Evolutionary conservation across 2,113 vertebrate genomes (phyloP).

Genomic region (Sphaerodactylus townsendi): DNA sequence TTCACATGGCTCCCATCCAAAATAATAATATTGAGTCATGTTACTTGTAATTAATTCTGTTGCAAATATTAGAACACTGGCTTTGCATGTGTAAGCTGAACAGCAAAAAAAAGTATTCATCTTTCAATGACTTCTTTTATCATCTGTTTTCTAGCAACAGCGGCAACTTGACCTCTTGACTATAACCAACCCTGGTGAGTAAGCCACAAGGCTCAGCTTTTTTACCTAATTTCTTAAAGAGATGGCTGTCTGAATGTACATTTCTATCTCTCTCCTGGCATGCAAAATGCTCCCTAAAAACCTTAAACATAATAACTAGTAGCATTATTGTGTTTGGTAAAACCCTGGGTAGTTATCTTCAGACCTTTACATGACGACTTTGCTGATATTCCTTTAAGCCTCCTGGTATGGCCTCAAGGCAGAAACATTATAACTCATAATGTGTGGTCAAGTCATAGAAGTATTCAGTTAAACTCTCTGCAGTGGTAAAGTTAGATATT

Average conservation of each 20-base stretch:
- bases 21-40: constrained; percentile 33
- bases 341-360: constrained; percentile 70
- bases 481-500: not conserved
- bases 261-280: constrained; percentile 50
- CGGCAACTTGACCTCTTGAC: constrained; percentile 93
- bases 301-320: constrained; percentile 73
- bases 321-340: constrained; percentile 74
- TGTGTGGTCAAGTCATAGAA: constrained; percentile 56
- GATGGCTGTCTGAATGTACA: constrained; percentile 68
- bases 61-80: constrained; percentile 53
- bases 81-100: constrained; percentile 50
- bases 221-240: constrained; percentile 61
- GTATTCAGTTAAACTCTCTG: constrained; percentile 43
- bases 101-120: constrained; percentile 57
- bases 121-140: constrained; percentile 65
- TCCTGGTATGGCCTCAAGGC: constrained; percentile 67
- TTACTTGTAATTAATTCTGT: constrained; percentile 48
- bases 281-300: constrained; percentile 74
- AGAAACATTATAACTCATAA: constrained; percentile 56
- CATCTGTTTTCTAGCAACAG: constrained; percentile 94
- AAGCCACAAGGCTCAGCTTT: constrained; percentile 29
- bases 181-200: constrained; percentile 94
- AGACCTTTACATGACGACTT: too few relatives aligned
- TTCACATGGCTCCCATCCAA: constrained; percentile 39
- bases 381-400: constrained; percentile 72